Base-by-base conservation (phyloP, 53 echinoderm and acorn worm species). In the Echinarachnius parma region DNA sequence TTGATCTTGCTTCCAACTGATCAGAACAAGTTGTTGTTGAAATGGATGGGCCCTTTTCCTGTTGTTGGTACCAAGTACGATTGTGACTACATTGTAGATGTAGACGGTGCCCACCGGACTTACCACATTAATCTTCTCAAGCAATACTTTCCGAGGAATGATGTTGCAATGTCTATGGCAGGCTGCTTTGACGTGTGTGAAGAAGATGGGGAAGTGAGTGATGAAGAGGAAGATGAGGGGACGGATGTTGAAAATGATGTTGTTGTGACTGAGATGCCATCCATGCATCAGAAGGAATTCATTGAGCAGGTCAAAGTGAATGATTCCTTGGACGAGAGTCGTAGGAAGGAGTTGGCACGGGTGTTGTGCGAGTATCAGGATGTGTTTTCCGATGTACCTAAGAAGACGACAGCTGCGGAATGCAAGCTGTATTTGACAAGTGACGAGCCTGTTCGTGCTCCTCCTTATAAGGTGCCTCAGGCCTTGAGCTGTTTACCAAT, bases 41-140 rank as follows among this genome's bases (percentile, higher is more conserved):
- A 62, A 20, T 62, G 63, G 63, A 32, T 11, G 26, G 63, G 63
- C 4, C 63, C 63, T n/a, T 62, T 62, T 34, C 34, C 34, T 5
- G 44, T 62, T 3, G 44, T 37, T 5, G 63, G 44, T 5, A 62
- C 36, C 5, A 55, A 35, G 56, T 54, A 36, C 28, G 53, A 53
- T 24, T 54, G 3, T 34, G 39, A 71, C 26, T 71, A 71, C 54
- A 54, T 54, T 16, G 39, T 71, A 71, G 72, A 71, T 71, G 53
- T 62, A 18, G 36, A 20, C 9, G 37, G 44, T 32, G 44, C 19
- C 11, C 21, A 13, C 9, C 33, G 35, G 39, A 71, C 72, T 9
- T 71, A 54, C 21, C 72, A 71, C 45, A 55, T 55, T 8, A 71
- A 71, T 37, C 56, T 71, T 4, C 55, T 71, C 16, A 71, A 31